Evolutionary conservation across 1,140 invertebrate species (phyloP).

Genomic region (Aethina tumida): DNA sequence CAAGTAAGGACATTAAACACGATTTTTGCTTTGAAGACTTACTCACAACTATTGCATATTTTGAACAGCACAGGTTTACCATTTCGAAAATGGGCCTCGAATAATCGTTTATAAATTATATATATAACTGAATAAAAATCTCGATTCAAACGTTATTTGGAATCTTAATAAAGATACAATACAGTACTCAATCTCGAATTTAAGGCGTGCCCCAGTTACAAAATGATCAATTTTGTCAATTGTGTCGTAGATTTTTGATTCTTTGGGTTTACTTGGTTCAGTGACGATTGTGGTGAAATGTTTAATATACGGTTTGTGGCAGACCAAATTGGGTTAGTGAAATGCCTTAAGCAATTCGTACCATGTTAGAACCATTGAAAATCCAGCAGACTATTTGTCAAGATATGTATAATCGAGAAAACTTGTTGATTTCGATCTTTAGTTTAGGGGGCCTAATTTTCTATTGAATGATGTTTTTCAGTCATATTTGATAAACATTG

Average conservation of each 20-base stretch:
- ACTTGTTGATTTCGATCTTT: slow-evolving; percentile 21
- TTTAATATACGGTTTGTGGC: slow-evolving; percentile 30
- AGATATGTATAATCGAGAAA: slow-evolving; percentile 22
- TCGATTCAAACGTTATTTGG: slow-evolving; percentile 15
- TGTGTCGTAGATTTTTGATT: slow-evolving; percentile 25
- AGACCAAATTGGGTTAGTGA: slow-evolving; percentile 16
- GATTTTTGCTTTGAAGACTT: slow-evolving; percentile 41
- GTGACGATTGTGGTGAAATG: slow-evolving; percentile 25
- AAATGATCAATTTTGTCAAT: slow-evolving; percentile 26
- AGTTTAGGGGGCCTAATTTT: slow-evolving; percentile 32
- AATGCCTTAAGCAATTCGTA: slow-evolving; percentile 24
- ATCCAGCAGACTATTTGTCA: slow-evolving; percentile 33
- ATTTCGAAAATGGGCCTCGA: slow-evolving; percentile 26
- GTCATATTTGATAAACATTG: slow-evolving; percentile 4
- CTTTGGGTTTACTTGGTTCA: slow-evolving; percentile 28
- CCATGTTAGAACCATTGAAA: slow-evolving; percentile 27
- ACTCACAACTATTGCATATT: slow-evolving; percentile 22
- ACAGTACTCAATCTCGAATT: slow-evolving; percentile 14
- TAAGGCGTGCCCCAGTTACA: slow-evolving; percentile 18
- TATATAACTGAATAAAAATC: slow-evolving; percentile 10
- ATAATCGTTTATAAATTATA: slow-evolving; percentile 5
- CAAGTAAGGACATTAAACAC: slow-evolving; percentile 20
- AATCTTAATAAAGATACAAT: slow-evolving; percentile 7
- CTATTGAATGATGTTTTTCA: slow-evolving; percentile 2
- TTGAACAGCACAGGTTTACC: slow-evolving; percentile 17